These are phyloP conservation scores for Aeoliscus strigatus DNA, from an alignment of 2,797 vertebrate genomes.

Conservation along the genomic window DNA sequence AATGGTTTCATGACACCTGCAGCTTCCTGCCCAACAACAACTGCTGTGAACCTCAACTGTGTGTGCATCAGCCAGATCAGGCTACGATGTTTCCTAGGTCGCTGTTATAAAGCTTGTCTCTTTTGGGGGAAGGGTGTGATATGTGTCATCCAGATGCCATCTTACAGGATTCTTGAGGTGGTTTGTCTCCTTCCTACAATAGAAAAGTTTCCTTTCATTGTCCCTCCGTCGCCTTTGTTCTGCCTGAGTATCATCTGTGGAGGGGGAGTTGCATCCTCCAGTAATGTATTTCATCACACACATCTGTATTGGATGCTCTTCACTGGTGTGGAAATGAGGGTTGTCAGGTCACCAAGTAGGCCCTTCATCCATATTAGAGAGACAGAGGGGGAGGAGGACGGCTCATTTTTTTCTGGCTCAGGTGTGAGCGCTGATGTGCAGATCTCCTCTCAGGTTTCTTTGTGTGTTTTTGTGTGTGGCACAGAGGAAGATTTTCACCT, in stretches of 20 bases:
- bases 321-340: conserved; percentile 63
- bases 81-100: too few relatives aligned
- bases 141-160: too few relatives aligned
- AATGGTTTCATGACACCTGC: too few relatives aligned
- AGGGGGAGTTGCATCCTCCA: conserved; percentile 42
- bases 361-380: conserved; percentile 60
- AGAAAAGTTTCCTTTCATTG: conserved; percentile 34
- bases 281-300: conserved; percentile 59
- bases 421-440: conserved; percentile 21
- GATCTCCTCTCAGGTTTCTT: not conserved
- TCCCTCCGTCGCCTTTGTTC: conserved; percentile 59
- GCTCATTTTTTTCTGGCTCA: conserved; percentile 41
- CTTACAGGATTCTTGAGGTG: too few relatives aligned
- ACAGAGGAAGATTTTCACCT: conserved; percentile 3
- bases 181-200: not conserved
- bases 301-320: conserved; percentile 57
- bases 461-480: conserved; percentile 3
- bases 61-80: too few relatives aligned
- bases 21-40: too few relatives aligned
- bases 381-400: conserved; percentile 12
- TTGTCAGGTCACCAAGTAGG: conserved; percentile 52
- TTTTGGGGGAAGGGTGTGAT: too few relatives aligned
- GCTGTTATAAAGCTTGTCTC: too few relatives aligned
- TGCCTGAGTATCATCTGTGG: conserved; percentile 40
- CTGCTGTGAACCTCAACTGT: too few relatives aligned